A percentile compares a stretch with the other conserved stretches of the same genome.
Evolutionary conservation across 2,113 vertebrate genomes (phyloP).

Genomic region (Neogale vison): DNA sequence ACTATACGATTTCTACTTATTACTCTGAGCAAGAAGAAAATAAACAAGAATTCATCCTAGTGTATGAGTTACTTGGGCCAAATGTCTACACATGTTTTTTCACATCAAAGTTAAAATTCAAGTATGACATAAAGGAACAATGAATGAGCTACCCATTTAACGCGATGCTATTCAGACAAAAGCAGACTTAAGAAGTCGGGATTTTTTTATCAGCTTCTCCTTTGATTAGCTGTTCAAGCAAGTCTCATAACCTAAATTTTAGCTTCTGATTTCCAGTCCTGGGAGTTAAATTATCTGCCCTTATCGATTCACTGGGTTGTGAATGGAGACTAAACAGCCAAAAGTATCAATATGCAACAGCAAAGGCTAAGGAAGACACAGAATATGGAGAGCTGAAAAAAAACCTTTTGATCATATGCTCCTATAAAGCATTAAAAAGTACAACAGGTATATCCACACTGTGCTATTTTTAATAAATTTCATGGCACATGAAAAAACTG

Average conservation of each 20-base stretch:
- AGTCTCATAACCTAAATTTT: slow-evolving; percentile 27
- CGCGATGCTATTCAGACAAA: not conserved
- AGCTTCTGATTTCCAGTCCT: not conserved
- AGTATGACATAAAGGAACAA: not conserved
- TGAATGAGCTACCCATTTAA: not conserved
- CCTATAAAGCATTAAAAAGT: not conserved
- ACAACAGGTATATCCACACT: not conserved
- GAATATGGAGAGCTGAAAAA: not conserved
- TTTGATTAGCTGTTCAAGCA: not conserved
- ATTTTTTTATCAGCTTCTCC: not conserved
- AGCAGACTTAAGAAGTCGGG: not conserved
- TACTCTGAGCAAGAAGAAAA: not conserved
- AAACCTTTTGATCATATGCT: not conserved
- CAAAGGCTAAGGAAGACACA: not conserved
- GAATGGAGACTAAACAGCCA: not conserved
- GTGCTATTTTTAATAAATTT: not conserved
- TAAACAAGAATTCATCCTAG: not conserved
- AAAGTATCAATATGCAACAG: not conserved
- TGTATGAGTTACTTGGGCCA: not conserved
- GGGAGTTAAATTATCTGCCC: not conserved
- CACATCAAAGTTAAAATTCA: slow-evolving; percentile 8
- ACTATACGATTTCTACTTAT: not conserved
- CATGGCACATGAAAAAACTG: not conserved
- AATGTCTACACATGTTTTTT: not conserved
- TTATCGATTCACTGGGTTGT: slow-evolving; percentile 9